A percentile compares a stretch with the other conserved stretches of the same genome.
Conservation (phyloP, 2,113 vertebrate species). For the Oceanodroma tethys region DNA sequence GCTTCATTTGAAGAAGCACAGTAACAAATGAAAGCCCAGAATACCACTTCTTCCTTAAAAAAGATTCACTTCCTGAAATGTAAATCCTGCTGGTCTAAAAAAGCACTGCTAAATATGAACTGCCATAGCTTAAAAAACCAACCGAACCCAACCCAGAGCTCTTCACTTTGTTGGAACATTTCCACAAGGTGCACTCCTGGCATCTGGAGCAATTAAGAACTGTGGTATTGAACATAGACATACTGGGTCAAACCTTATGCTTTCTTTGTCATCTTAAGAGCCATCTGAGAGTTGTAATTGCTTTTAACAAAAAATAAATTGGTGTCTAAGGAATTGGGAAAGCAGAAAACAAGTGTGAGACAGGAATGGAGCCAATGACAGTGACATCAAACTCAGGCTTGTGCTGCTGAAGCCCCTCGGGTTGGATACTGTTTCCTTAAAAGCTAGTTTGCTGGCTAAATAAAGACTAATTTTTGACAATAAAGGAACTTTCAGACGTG, state of each 20-base stretch:
- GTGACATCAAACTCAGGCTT: neutral
- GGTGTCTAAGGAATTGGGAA: neutral
- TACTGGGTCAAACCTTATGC: neutral
- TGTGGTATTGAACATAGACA: neutral
- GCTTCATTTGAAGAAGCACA: neutral
- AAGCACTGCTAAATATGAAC: neutral
- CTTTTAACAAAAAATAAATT: neutral
- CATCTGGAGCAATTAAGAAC: neutral
- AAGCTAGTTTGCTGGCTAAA: neutral
- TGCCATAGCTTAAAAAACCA: neutral
- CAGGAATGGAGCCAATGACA: neutral
- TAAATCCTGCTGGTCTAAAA: neutral
- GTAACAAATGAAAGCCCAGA: slow-evolving; percentile 6
- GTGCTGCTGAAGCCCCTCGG: neutral
- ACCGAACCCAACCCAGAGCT: neutral
- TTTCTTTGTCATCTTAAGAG: neutral
- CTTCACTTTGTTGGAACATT: neutral
- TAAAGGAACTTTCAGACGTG: neutral
- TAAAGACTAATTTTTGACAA: neutral
- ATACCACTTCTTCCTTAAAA: neutral
- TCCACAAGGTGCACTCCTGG: neutral
- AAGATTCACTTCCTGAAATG: slow-evolving; percentile 10
- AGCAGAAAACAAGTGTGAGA: neutral
- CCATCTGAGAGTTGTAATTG: neutral
- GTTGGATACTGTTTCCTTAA: neutral